These are phyloP conservation scores for Malurus melanocephalus DNA, from an alignment of 2,113 vertebrate species.

Conservation along the genomic window DNA sequence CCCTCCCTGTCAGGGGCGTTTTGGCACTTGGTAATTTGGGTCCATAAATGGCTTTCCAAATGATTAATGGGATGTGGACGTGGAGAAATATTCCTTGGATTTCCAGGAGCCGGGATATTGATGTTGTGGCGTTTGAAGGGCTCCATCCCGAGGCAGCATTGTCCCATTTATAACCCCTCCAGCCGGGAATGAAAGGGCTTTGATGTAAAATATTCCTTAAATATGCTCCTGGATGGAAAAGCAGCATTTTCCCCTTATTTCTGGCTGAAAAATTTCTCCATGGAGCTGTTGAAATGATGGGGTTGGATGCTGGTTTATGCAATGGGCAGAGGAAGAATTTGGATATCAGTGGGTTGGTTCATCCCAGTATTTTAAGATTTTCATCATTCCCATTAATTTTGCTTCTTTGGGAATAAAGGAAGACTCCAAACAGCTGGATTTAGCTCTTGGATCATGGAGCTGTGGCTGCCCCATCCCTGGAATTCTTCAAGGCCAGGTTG, in stretches of 20 bases:
- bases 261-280: background rate
- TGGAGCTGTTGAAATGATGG: background rate
- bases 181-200: slow-evolving; percentile 1
- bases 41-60: slow-evolving; percentile 49
- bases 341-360: background rate
- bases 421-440: background rate
- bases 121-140: slow-evolving; percentile 14
- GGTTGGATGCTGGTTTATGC: background rate
- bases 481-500: background rate
- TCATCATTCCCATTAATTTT: fast-evolving
- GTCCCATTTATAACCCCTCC: slow-evolving; percentile 45
- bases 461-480: background rate
- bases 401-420: background rate
- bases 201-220: slow-evolving; percentile 28
- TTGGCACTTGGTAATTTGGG: slow-evolving; percentile 54
- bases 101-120: slow-evolving; percentile 31
- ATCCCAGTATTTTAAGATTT: background rate
- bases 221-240: slow-evolving; percentile 3
- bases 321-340: background rate
- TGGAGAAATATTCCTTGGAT: slow-evolving; percentile 47
- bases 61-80: slow-evolving; percentile 44
- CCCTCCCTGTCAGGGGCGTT: slow-evolving; percentile 23
- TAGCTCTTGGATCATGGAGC: background rate
- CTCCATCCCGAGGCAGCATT: background rate
- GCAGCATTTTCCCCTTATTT: background rate